A percentile compares a stretch with the other conserved stretches of the same genome.
Conservation (phyloP, 2,113 vertebrate species). For the Clarias batrachus region DNA sequence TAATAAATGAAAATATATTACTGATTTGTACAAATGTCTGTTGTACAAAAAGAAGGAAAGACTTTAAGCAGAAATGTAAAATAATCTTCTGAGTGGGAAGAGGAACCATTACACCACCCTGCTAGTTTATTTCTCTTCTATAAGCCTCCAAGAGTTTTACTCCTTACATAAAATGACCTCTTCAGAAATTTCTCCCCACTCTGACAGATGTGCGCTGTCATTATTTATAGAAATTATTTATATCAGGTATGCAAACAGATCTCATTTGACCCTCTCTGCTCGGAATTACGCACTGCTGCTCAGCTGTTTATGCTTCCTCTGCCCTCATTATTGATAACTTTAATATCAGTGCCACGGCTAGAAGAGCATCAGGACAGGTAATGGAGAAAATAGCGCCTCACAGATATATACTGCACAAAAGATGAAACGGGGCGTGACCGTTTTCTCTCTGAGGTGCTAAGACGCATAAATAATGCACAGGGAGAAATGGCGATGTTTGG, state of each 20-base stretch:
- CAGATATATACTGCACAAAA: not conserved
- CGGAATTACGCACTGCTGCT: not conserved
- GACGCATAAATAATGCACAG: slow-evolving; percentile 12
- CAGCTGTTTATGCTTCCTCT: not conserved
- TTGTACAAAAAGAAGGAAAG: not conserved
- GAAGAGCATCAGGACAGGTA: not conserved
- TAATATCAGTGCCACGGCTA: slow-evolving; percentile 2
- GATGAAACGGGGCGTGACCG: not conserved
- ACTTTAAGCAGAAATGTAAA: not conserved
- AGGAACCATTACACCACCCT: not conserved
- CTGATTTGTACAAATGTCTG: not conserved
- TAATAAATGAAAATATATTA: not conserved
- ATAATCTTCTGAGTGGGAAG: not conserved
- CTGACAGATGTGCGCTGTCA: not conserved
- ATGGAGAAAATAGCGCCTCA: not conserved
- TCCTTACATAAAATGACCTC: not conserved
- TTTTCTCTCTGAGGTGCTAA: not conserved
- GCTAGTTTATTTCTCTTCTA: not conserved
- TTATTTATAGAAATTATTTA: slow-evolving; percentile 25
- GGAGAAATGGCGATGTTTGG: slow-evolving; percentile 2
- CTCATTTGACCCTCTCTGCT: not conserved
- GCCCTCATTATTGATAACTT: not conserved
- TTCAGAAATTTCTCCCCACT: not conserved
- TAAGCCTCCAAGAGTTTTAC: not conserved
- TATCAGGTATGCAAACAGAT: slow-evolving; percentile 2